Evolutionary conservation across 2,797 vertebrate genomes (phyloP).

Genomic region (Macropus fuliginosus): DNA sequence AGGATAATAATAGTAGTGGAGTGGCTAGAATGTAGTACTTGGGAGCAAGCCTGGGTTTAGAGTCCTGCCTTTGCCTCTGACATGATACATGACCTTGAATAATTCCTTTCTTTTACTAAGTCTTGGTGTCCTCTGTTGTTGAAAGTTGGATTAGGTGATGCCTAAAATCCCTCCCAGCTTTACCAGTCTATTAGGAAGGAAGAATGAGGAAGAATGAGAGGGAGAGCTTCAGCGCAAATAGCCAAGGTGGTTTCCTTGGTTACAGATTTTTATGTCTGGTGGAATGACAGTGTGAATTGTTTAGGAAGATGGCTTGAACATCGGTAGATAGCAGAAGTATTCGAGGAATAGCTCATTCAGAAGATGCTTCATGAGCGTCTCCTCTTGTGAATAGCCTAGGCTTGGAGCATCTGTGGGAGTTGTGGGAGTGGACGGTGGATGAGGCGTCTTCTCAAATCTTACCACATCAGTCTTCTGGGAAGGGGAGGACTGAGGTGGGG

Average conservation of each 20-base stretch:
- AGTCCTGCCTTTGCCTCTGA: constrained; percentile 19
- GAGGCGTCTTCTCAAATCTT: not conserved
- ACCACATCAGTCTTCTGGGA: not conserved
- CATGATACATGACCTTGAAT: not conserved
- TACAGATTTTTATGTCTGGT: constrained; percentile 69
- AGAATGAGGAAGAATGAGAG: constrained; percentile 35
- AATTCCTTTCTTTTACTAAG: not conserved
- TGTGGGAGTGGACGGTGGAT: not conserved
- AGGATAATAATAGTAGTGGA: not conserved
- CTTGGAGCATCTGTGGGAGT: not conserved
- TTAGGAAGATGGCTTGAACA: constrained; percentile 73
- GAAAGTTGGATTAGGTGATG: not conserved
- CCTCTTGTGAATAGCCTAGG: not conserved
- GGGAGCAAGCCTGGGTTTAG: constrained; percentile 31
- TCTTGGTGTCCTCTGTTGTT: not conserved
- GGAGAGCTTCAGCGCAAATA: constrained; percentile 60
- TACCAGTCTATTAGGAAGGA: not conserved
- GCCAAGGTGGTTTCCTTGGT: constrained; percentile 75
- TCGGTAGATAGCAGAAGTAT: constrained; percentile 60
- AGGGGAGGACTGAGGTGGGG: not conserved
- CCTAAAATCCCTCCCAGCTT: constrained; percentile 18
- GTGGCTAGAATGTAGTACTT: not conserved
- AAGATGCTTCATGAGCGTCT: constrained; percentile 49
- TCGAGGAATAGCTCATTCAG: constrained; percentile 71
- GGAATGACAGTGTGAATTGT: constrained; percentile 68